These are phyloP conservation scores for Phoenicopterus ruber DNA, from an alignment of 2,113 vertebrate species.

Conservation along the genomic window DNA sequence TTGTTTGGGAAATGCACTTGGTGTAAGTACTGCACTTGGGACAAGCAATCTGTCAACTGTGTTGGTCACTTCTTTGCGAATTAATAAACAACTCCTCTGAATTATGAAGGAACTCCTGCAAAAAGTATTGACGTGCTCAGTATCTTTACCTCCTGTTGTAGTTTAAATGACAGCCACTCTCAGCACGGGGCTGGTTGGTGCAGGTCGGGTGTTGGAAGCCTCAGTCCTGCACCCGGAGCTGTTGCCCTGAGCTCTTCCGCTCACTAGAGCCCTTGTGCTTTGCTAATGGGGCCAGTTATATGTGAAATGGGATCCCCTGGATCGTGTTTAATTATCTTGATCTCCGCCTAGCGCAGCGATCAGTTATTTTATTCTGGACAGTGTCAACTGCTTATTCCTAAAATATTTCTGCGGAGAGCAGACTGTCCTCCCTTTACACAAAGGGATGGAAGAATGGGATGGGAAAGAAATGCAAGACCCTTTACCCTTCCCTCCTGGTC, in stretches of 20 bases:
- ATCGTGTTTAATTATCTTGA: neutral
- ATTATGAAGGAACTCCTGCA: neutral
- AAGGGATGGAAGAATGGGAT: neutral
- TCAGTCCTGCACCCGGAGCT: rapidly evolving
- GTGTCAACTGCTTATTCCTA: neutral
- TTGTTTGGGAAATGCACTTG: neutral
- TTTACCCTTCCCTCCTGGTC: neutral
- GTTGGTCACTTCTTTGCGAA: neutral
- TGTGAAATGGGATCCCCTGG: neutral
- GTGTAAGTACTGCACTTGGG: neutral
- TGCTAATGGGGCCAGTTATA: neutral
- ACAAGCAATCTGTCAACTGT: rapidly evolving
- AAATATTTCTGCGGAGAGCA: neutral
- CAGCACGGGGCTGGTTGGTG: neutral
- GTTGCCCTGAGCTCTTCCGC: neutral
- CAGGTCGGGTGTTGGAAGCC: neutral
- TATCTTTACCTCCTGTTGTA: neutral
- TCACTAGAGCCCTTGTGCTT: neutral
- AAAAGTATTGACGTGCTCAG: neutral
- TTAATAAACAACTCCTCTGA: neutral
- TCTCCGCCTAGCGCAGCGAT: neutral
- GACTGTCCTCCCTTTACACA: neutral
- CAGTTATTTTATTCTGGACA: neutral
- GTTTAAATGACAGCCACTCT: neutral
- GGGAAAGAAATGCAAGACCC: neutral